Percentiles rank a stretch among this genome's conserved stretches.
phyloP scores from a whole-genome alignment of 2,888 invertebrate species.

The Drosophila siamana region DNA sequence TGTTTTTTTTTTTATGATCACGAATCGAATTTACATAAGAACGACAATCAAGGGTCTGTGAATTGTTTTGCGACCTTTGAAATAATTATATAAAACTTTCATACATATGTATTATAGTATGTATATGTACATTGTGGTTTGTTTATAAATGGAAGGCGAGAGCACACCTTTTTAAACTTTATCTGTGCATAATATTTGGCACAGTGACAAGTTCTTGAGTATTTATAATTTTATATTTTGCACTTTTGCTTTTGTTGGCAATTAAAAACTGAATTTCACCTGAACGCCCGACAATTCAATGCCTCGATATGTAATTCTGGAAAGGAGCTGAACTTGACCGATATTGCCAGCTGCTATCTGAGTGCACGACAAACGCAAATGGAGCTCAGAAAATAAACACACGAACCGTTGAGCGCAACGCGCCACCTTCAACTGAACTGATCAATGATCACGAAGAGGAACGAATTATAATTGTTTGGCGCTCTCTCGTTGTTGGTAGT shows the following conservation, averaged over 20 bases:
- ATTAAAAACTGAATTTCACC: constrained; percentile 16
- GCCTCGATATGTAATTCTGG: constrained; percentile 18
- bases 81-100: constrained; percentile 16
- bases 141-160: constrained; percentile 19
- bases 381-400: constrained; percentile 15
- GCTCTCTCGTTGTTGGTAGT: constrained; percentile 5
- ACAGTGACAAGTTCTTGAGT: constrained; percentile 61
- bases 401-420: constrained; percentile 66
- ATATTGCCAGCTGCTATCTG: constrained; percentile 55
- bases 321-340: constrained; percentile 78
- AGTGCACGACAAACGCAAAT: neutral
- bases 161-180: constrained; percentile 49
- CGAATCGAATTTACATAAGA: constrained; percentile 52
- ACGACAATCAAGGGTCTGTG: constrained; percentile 1
- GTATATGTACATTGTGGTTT: constrained; percentile 6
- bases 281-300: constrained; percentile 12
- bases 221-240: constrained; percentile 35
- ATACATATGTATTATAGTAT: constrained; percentile 4
- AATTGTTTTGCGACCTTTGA: constrained; percentile 44
- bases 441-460: constrained; percentile 22
- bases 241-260: constrained; percentile 21
- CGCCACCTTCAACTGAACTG: constrained; percentile 70
- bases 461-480: constrained; percentile 5
- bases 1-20: constrained; percentile 6
- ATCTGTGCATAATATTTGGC: constrained; percentile 51